Percentiles rank a stretch among this genome's conserved stretches.
Evolutionary conservation across 2,888 invertebrate genomes (phyloP).

Genomic region (Pseudococcus longispinus): DNA sequence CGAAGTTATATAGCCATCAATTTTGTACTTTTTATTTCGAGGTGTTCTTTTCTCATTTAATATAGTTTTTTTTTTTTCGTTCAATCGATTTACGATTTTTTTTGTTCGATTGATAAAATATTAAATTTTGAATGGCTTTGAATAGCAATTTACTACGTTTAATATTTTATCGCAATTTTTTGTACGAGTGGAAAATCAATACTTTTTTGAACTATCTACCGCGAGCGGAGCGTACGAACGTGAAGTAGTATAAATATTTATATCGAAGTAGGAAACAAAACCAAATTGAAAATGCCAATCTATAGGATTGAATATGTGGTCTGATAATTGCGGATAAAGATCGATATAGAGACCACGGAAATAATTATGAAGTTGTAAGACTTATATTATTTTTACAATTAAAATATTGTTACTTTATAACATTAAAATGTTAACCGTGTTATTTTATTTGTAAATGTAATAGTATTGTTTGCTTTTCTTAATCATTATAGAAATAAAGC

Average conservation of each 20-base stretch:
- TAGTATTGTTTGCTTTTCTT: conserved; percentile 53
- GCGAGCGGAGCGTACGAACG: not conserved
- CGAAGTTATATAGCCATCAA: conserved; percentile 11
- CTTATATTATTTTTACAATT: conserved; percentile 48
- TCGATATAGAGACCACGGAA: conserved; percentile 19
- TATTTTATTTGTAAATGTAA: conserved; percentile 54
- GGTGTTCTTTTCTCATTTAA: conserved; percentile 39
- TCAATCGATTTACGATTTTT: conserved; percentile 30
- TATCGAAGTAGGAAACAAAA: not conserved
- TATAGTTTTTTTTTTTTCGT: conserved; percentile 34
- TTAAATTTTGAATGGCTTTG: conserved; percentile 37
- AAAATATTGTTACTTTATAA: conserved; percentile 52
- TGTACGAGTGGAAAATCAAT: conserved; percentile 3
- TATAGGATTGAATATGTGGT: conserved; percentile 35
- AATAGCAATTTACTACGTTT: conserved; percentile 33
- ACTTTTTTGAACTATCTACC: not conserved
- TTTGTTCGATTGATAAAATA: conserved; percentile 23
- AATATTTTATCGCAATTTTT: conserved; percentile 21
- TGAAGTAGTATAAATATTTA: not conserved
- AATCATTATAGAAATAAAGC: conserved; percentile 52
- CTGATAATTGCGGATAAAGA: conserved; percentile 39
- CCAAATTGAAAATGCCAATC: conserved; percentile 11
- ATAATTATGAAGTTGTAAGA: conserved; percentile 51
- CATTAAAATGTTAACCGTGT: conserved; percentile 52
- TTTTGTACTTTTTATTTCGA: conserved; percentile 43